Evolutionary conservation across 1,140 invertebrate species (phyloP).

Genomic region (Eupristina koningsbergeri): DNA sequence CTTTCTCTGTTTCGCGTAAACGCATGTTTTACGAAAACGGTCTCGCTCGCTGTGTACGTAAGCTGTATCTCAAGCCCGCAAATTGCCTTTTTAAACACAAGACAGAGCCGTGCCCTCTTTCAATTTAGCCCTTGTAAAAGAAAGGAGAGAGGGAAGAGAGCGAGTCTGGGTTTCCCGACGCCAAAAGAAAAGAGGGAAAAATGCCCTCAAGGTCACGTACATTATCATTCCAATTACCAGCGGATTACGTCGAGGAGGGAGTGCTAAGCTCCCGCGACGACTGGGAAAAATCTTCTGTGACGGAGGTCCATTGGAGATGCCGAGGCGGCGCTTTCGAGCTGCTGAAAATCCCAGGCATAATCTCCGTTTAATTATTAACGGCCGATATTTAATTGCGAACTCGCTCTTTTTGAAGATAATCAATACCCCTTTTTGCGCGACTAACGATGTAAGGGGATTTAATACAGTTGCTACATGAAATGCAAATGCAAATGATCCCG

Average conservation of each 20-base stretch:
- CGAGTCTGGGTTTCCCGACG: too few relatives aligned
- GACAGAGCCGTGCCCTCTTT: conserved; percentile 71
- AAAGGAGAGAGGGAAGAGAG: conserved; percentile 1
- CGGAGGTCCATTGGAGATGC: neutral
- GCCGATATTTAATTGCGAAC: neutral
- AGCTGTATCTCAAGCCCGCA: conserved; percentile 70
- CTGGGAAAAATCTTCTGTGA: neutral
- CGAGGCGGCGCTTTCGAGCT: neutral
- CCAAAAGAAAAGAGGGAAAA: conserved; percentile 14
- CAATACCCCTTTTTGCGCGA: neutral
- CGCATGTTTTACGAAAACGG: neutral
- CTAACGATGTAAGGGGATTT: neutral
- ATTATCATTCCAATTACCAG: conserved; percentile 44
- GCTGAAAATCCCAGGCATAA: neutral
- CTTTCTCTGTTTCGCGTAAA: neutral
- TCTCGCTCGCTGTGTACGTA: conserved; percentile 66
- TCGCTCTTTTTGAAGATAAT: conserved; percentile 2
- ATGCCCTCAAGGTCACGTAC: neutral
- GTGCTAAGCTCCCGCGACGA: neutral
- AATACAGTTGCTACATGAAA: neutral
- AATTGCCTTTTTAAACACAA: conserved; percentile 73
- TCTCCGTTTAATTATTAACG: neutral
- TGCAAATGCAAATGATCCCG: neutral
- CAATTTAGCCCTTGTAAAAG: conserved; percentile 63
- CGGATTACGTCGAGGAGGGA: conserved; percentile 21